These are phyloP conservation scores for Phengaris arion DNA, from an alignment of 2,888 invertebrate genomes.

Conservation along the genomic window DNA sequence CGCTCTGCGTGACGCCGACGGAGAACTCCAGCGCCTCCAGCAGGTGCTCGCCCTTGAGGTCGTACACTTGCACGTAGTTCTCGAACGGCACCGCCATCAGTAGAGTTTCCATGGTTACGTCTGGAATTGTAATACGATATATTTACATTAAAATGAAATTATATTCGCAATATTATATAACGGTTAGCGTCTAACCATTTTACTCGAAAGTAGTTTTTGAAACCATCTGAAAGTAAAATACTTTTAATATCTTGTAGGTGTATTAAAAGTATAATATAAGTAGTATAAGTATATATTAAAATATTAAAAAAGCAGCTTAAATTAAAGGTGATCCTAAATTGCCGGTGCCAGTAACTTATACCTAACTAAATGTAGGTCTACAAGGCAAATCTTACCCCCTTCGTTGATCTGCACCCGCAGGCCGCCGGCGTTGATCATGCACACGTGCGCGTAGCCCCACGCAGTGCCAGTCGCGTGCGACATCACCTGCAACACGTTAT, in stretches of 20 bases:
- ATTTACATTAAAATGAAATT: no score
- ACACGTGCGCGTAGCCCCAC: slow-evolving; percentile 72
- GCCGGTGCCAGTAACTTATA: background rate
- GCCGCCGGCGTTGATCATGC: slow-evolving; percentile 84
- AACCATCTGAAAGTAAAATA: no score
- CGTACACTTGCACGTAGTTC: slow-evolving; percentile 85
- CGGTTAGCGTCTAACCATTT: no score
- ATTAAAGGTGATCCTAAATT: no score
- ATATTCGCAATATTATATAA: no score
- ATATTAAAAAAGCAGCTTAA: no score
- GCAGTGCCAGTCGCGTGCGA: slow-evolving; percentile 45
- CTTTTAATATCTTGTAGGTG: no score
- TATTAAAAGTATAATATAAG: no score
- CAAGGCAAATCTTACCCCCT: slow-evolving; percentile 72
- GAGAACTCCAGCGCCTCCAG: slow-evolving; percentile 81
- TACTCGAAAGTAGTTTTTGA: no score
- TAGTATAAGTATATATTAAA: no score
- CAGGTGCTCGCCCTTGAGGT: slow-evolving; percentile 83
- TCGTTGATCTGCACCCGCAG: slow-evolving; percentile 83
- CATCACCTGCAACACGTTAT: slow-evolving; percentile 50
- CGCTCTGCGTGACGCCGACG: slow-evolving; percentile 57
- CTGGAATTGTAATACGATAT: slow-evolving; percentile 55
- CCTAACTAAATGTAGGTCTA: background rate
- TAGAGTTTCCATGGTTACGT: slow-evolving; percentile 84
- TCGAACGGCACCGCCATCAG: slow-evolving; percentile 87